Conservation (phyloP, 2,113 vertebrate genomes). For the Panthera tigris region DNA sequence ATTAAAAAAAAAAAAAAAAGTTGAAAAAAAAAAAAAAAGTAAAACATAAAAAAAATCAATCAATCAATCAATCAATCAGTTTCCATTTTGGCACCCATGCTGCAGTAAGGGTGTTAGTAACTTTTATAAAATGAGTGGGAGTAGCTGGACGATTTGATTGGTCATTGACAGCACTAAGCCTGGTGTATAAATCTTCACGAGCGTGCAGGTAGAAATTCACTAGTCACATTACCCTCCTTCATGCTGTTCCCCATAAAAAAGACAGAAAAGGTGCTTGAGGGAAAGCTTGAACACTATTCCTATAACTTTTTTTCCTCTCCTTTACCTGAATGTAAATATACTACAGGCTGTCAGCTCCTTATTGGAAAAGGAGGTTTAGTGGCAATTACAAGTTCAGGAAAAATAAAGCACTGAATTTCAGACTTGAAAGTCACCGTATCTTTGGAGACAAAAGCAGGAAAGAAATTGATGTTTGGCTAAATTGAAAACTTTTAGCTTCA, state of each 20-base stretch:
- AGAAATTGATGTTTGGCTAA: not conserved
- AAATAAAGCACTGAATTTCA: not conserved
- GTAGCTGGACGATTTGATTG: slow-evolving; percentile 68
- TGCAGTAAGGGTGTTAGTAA: slow-evolving; percentile 72
- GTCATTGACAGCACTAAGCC: slow-evolving; percentile 64
- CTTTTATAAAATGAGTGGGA: slow-evolving; percentile 75
- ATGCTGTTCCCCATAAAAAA: slow-evolving; percentile 43
- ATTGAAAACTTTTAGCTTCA: not conserved
- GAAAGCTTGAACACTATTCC: not conserved
- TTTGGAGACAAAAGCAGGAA: slow-evolving; percentile 15
- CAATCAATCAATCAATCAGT: slow-evolving; percentile 55
- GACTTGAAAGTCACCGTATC: not conserved
- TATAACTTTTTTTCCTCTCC: not conserved
- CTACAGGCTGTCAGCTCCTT: not conserved
- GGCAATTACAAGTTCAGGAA: not conserved
- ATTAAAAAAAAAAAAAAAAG: no score
- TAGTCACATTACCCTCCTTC: slow-evolving; percentile 14
- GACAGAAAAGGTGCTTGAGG: not conserved
- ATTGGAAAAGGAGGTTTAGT: not conserved
- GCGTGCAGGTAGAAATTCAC: slow-evolving; percentile 73
- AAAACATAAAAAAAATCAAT: no score
- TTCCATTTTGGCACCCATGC: slow-evolving; percentile 72
- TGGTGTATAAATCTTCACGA: slow-evolving; percentile 73
- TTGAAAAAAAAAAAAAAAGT: no score
- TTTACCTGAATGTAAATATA: not conserved